Base-by-base conservation (phyloP, 2,113 vertebrate genomes). In the Cyanoramphus novaezelandiae region DNA sequence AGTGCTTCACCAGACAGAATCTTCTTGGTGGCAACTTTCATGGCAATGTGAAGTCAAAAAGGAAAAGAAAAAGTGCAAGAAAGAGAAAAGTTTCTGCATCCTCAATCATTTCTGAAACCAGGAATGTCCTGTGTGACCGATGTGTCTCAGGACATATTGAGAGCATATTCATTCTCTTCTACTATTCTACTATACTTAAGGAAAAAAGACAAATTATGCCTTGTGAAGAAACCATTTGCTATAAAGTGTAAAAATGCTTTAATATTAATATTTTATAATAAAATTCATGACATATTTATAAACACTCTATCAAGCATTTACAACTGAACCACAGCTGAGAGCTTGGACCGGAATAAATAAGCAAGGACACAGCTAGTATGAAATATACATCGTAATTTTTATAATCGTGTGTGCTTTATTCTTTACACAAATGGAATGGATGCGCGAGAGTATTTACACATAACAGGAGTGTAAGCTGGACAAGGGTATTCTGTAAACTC, bases 371-470 rank as follows among this genome's bases (percentile, higher is more conserved):
- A 94, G 88, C 69, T 98, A 98, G 97, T 98, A 98, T 97, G 98
- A 98, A 98, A 98, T 98, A 97, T 98, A 98, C 98, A 98, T 98
- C 97, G 98, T 84, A 94, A 91, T 95, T 95, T 98, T 98, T 98
- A 97, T 98, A 98, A 97, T 98, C 77, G 86, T 98, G 97, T 98
- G 97, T 98, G 98, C 98, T 98, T 98, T 98, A 98, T 98, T 98
- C 97, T 98, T 98, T 98, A 98, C 98, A 98, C 97, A 98, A 98
- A 98, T 98, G 97, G 95, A 98, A 98, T 98, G 97, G 96, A 98
- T 97, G 97, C 96, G 86, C 98, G 33, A 95, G 95, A 98, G 88
- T 98, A 98, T 98, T 98, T 98, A 98, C 98, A 98, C 94, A 97
- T 96, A 98, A 98, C 97, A 98, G 97, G 97, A 97, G 97, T 97